A percentile compares a stretch with the other conserved stretches of the same genome.
Evolutionary conservation across 2,888 invertebrate genomes (phyloP).

Genomic region (Adelognathus sp.): DNA sequence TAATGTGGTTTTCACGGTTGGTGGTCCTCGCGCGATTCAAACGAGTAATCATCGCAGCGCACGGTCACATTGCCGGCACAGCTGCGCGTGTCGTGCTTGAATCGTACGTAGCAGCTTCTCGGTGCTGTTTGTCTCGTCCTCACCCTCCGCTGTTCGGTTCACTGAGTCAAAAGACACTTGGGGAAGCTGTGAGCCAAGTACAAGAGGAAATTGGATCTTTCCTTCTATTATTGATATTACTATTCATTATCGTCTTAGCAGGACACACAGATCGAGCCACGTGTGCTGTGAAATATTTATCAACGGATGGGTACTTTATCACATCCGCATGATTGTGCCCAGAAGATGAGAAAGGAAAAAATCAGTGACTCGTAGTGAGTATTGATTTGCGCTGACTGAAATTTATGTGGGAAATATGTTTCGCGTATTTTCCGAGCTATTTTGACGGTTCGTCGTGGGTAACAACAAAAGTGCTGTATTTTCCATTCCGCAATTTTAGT

Average conservation of each 20-base stretch:
- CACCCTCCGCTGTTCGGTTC: not conserved
- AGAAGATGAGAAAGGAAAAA: not conserved
- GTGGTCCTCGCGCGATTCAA: slow-evolving; percentile 56
- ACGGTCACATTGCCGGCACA: slow-evolving; percentile 31
- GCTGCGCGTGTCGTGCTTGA: not conserved
- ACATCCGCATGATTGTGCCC: not conserved
- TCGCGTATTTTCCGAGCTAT: no score
- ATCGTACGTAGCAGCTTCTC: not conserved
- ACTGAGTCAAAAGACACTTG: slow-evolving; percentile 37
- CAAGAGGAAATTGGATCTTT: slow-evolving; percentile 42
- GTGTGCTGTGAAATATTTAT: slow-evolving; percentile 31
- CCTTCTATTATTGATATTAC: slow-evolving; percentile 20
- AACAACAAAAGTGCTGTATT: no score
- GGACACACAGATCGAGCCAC: slow-evolving; percentile 17
- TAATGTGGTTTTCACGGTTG: slow-evolving; percentile 56
- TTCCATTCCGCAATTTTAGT: no score
- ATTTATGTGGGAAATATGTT: no score
- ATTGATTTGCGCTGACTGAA: no score
- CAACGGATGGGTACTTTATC: not conserved
- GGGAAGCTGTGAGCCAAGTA: slow-evolving; percentile 30
- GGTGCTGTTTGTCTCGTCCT: not conserved
- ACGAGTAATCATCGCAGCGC: slow-evolving; percentile 55
- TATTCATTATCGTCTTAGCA: slow-evolving; percentile 24
- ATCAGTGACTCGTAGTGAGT: no score
- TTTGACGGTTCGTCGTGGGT: no score